Percentiles rank a stretch among this genome's conserved stretches.
Conservation (phyloP, 2,888 invertebrate species). For the Cartodere bifasciata region DNA sequence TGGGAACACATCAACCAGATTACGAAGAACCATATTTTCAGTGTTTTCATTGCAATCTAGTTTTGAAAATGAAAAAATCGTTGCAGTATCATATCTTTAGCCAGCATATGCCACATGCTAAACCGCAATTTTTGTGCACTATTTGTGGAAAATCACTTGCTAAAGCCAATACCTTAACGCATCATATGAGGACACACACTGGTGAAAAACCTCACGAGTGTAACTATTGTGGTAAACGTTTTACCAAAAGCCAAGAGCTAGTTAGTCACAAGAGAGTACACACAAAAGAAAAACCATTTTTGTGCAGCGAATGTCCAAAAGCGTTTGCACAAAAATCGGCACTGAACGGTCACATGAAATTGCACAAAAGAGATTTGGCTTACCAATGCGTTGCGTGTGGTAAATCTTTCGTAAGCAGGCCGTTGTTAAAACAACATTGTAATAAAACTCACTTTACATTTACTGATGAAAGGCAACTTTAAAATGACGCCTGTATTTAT, state of each 20-base stretch:
- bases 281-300: constrained; percentile 36
- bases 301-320: constrained; percentile 32
- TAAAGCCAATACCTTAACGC: constrained; percentile 14
- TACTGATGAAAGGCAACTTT: no score
- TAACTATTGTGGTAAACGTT: constrained; percentile 6
- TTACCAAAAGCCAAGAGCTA: constrained; percentile 28
- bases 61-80: constrained; percentile 17
- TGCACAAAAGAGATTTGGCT: constrained; percentile 35
- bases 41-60: constrained; percentile 26
- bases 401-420: constrained; percentile 20
- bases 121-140: constrained; percentile 15
- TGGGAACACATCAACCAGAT: constrained; percentile 12
- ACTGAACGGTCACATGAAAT: constrained; percentile 34
- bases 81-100: constrained; percentile 16
- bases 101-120: constrained; percentile 12
- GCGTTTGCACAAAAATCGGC: constrained; percentile 41
- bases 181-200: constrained; percentile 20
- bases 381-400: constrained; percentile 35
- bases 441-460: constrained; percentile 22
- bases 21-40: constrained; percentile 13
- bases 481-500: no score
- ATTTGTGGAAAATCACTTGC: constrained; percentile 18
- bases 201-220: constrained; percentile 18
- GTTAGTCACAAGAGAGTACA: constrained; percentile 38
- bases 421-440: constrained; percentile 18